Percentiles rank a stretch among this genome's conserved stretches.
These are phyloP conservation scores for Zosterops hypoxanthus DNA, from an alignment of 2,113 vertebrate genomes.

Conservation along the genomic window DNA sequence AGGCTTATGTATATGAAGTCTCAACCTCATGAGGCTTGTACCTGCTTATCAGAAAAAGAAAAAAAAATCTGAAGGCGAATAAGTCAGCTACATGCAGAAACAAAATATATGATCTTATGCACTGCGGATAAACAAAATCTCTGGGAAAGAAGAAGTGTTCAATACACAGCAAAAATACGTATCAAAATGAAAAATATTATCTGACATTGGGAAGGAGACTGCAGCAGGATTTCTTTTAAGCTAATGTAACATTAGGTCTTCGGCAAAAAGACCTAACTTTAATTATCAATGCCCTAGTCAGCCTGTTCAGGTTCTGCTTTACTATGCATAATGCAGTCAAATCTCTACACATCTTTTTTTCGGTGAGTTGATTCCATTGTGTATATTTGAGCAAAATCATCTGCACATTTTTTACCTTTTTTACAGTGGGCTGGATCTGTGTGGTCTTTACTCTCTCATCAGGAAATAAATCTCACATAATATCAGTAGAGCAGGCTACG, in stretches of 20 bases:
- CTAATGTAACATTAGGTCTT: slow-evolving; percentile 1
- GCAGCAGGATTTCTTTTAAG: slow-evolving; percentile 26
- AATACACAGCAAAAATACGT: neutral
- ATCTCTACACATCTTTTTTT: neutral
- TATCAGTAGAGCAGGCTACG: slow-evolving; percentile 41
- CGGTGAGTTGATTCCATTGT: slow-evolving; percentile 28
- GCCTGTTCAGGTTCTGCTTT: slow-evolving; percentile 14
- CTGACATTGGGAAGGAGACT: neutral
- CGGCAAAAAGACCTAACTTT: slow-evolving; percentile 34
- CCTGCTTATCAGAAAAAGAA: slow-evolving; percentile 52
- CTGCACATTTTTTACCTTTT: slow-evolving; percentile 62
- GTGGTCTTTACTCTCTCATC: slow-evolving; percentile 52
- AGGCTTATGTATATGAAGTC: slow-evolving; percentile 61
- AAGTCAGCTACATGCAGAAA: slow-evolving; percentile 49
- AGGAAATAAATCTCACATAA: slow-evolving; percentile 64
- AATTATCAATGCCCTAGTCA: neutral
- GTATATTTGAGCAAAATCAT: slow-evolving; percentile 62
- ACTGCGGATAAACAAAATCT: slow-evolving; percentile 34
- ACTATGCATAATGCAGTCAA: slow-evolving; percentile 34
- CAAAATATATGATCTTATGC: slow-evolving; percentile 53
- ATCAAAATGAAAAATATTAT: slow-evolving; percentile 35
- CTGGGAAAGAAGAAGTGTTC: slow-evolving; percentile 10
- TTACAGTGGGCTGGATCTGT: slow-evolving; percentile 50
- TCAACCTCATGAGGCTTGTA: slow-evolving; percentile 51
- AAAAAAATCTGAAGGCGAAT: slow-evolving; percentile 33